Base-by-base conservation (phyloP, 2,888 invertebrate species). In the Anticlea derivata region DNA sequence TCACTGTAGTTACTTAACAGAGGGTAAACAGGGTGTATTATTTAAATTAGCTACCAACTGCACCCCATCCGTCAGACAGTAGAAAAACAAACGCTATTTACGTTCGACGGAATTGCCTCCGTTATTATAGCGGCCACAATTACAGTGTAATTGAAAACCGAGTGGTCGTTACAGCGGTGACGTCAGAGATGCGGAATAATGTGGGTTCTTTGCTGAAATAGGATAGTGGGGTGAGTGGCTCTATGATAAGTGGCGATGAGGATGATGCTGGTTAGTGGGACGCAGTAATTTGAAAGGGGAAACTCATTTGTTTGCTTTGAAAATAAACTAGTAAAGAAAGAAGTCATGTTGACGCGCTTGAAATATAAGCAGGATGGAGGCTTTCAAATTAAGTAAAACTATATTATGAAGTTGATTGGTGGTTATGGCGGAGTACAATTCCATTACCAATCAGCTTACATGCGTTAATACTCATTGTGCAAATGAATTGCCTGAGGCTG, bases 111-210 rank as follows among this genome's bases (percentile, higher is more conserved):
- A 86, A 86, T 87, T 83, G 81, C 75, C 56, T 38, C 65, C 68
- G 77, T 78, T 81, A 85, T 85, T 86, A 84, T 75, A 70, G 83
- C 76, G 68, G 76, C 79, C 80, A 78, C 84, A 85, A 86, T 88
- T 86, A 86, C 76, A 61, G 75, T 68, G 86, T 86, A 88, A 89
- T 89, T 88, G 88, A 88, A 88, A 86, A 83, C 79, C 66, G 76
- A 81, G 81, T 75, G 78, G 78, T 80, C 72, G 80, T 84, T 84
- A 81, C 60, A 49, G 51, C 48, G 38, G 17, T 43, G 56, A 80
- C 76, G 80, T 75, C 73, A 73, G 65, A 65, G 55, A 30, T 56
- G 55, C 52, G 56, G 59, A 63, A 68, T 61, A 61, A 61, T 61
- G 55, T 58, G 35, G 54, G 56, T 50, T 60, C 58, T 68, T 60